These are phyloP conservation scores for Pseudococcus viburni DNA, from an alignment of 2,888 invertebrate genomes.

Conservation along the genomic window DNA sequence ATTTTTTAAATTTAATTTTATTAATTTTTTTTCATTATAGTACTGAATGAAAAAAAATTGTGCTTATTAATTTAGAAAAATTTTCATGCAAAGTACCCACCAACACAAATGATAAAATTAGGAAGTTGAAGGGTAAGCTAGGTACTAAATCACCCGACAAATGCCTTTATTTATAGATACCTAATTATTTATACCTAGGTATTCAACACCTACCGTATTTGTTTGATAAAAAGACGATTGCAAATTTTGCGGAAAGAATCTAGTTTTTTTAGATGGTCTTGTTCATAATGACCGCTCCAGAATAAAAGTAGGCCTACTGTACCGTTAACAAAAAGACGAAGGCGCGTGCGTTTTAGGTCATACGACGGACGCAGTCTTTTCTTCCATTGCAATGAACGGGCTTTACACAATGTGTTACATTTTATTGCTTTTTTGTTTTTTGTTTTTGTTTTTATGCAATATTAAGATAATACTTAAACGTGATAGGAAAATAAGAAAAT, in stretches of 20 bases:
- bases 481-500: neutral
- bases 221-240: neutral
- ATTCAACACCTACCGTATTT: neutral
- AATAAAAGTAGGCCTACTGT: slow-evolving; percentile 62
- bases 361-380: slow-evolving; percentile 53
- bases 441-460: neutral
- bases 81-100: too few species aligned
- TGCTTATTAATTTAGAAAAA: too few species aligned
- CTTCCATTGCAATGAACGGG: neutral
- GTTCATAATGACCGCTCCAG: slow-evolving; percentile 59
- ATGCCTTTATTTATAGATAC: neutral
- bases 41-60: too few species aligned
- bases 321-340: slow-evolving; percentile 62
- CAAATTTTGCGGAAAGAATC: slow-evolving; percentile 50
- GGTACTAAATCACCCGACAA: too few species aligned
- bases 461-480: neutral
- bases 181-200: neutral
- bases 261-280: slow-evolving; percentile 57
- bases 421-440: neutral
- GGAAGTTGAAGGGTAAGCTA: too few species aligned
- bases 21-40: too few species aligned
- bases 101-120: too few species aligned
- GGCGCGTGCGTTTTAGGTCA: slow-evolving; percentile 62
- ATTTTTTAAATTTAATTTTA: too few species aligned
- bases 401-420: neutral